Evolutionary conservation across 2,797 vertebrate genomes (phyloP).

Genomic region (Xiphorhynchus erythropygius): DNA sequence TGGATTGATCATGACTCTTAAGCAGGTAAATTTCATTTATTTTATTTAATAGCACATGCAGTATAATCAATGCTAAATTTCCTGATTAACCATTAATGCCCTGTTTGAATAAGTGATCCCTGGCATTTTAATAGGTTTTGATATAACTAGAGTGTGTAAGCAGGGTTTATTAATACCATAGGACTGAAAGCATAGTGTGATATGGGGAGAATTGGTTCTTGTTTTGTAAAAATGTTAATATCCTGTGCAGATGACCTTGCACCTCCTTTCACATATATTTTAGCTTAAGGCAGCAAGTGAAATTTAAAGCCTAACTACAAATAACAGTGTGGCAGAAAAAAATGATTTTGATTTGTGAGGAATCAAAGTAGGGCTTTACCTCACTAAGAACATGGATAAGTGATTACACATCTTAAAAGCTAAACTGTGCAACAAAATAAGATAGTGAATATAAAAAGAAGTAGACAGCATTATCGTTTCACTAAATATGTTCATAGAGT

Average conservation of each 20-base stretch:
- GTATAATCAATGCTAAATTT: conserved; percentile 27
- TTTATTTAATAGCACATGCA: conserved; percentile 33
- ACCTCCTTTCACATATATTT: conserved; percentile 8
- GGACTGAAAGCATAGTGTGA: not conserved
- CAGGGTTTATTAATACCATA: not conserved
- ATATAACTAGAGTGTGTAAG: not conserved
- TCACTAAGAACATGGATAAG: not conserved
- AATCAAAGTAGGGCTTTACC: not conserved
- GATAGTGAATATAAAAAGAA: not conserved
- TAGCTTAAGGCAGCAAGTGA: not conserved
- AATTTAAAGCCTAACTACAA: conserved; percentile 26
- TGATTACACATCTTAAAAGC: conserved; percentile 8
- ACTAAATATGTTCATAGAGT: not conserved
- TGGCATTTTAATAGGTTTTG: conserved; percentile 22
- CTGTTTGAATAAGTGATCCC: conserved; percentile 17
- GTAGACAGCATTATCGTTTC: conserved; percentile 2
- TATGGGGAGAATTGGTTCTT: not conserved
- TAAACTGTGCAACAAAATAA: conserved; percentile 49
- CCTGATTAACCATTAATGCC: conserved; percentile 21
- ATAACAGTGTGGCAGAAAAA: not conserved
- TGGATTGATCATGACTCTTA: conserved; percentile 39
- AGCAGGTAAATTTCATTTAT: conserved; percentile 21
- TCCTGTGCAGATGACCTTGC: conserved; percentile 18
- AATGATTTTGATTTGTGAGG: not conserved
- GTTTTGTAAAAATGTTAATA: not conserved